Evolutionary conservation across 2,113 vertebrate species (phyloP), one percentile per base, ranked within the genome.

Genomic region (Sylvilagus bachmani): DNA sequence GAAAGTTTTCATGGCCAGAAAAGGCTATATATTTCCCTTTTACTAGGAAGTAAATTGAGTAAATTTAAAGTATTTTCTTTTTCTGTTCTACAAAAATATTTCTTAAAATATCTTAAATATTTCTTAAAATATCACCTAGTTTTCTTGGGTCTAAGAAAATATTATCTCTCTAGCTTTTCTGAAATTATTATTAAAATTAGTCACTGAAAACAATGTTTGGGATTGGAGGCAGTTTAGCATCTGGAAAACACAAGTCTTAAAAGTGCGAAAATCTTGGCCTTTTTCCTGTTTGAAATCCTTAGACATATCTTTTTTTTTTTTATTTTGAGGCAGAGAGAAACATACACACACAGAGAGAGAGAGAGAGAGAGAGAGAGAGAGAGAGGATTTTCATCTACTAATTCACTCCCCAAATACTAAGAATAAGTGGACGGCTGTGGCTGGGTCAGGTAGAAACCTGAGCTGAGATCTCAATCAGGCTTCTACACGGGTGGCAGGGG

Each of bases 1-100:
- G 91, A 95, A 74, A 11, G 82, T 96, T 96, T 58, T 66, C 90
- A 93, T 62, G 78, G 84, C 71, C 73, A 89, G 71, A 95, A 92
- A 86, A 75, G 3, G 70, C 96, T 93, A 80, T 31, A 66, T 8
- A 77, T 92, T 55, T 80, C 49, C 92, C 22, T 33, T 9, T 17
- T 73, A 81, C 55, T 5, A 89, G 36, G 9, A 91, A 96, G 96
- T 87, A 88, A 64, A 89, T 89, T 27, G 33, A 31, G 64, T 71
- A 29, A 19, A 87, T 80, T 66, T 66, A 82, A 94, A 93, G 10
- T 49, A 80, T 83, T 86, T 87, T 81, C 14, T 19, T 58, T 44
- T 44, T 44, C 44, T 44, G 44, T 44, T 44, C 44, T 44, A 44
- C 5, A 44, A 44, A 44, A 44, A 44, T 5, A 38, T 86, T 86